Percentiles rank a stretch among this genome's conserved stretches.
Conservation (phyloP, 2,888 invertebrate genomes). For the Acanthosepion pharaonis region DNA sequence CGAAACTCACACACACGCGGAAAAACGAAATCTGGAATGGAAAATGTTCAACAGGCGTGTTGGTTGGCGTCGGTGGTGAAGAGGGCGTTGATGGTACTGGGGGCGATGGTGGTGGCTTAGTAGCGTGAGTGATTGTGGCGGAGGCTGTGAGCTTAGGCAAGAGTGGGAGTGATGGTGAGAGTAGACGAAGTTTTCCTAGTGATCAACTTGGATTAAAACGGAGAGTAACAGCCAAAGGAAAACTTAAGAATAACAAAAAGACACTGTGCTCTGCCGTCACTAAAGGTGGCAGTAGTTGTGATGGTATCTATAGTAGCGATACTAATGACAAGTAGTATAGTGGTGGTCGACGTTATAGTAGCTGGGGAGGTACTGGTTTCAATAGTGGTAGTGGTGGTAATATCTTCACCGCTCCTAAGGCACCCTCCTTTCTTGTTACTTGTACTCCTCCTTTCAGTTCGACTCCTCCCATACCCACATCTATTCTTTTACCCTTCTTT, state of each 20-base stretch:
- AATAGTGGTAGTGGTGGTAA: constrained; percentile 35
- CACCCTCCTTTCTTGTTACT: not conserved
- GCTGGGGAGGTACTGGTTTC: not conserved
- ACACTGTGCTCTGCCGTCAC: not conserved
- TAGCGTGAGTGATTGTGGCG: not conserved
- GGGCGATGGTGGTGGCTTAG: constrained; percentile 4
- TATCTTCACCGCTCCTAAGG: not conserved
- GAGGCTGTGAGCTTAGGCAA: not conserved
- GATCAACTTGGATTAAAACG: not conserved
- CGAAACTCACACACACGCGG: constrained; percentile 18
- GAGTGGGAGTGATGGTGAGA: not conserved
- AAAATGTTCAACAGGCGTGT: constrained; percentile 21
- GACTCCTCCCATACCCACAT: constrained; percentile 2
- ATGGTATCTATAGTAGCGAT: not conserved
- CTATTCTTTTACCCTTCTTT: not conserved
- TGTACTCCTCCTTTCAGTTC: not conserved
- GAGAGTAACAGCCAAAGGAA: not conserved
- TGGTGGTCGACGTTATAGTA: not conserved
- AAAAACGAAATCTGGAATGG: not conserved
- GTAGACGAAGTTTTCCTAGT: not conserved
- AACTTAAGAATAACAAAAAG: not conserved
- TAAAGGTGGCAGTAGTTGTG: constrained; percentile 15
- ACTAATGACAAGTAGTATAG: not conserved
- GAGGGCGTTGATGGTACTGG: not conserved
- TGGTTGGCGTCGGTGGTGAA: not conserved